phyloP scores from a whole-genome alignment of 1,140 invertebrate genomes.

The Galleria mellonella region DNA sequence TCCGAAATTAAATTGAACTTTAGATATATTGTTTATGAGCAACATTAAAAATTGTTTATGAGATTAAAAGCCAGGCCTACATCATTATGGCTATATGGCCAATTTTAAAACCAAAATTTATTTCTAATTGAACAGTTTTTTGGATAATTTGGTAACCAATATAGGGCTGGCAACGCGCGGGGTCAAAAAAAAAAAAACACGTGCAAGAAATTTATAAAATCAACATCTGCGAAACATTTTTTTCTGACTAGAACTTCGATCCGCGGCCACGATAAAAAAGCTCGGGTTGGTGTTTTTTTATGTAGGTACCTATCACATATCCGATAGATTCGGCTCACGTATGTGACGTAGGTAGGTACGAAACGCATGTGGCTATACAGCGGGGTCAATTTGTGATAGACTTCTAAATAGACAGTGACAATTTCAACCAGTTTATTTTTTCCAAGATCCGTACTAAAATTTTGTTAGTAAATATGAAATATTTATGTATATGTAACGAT shows the following conservation, averaged over 20 bases:
- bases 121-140: constrained; percentile 29
- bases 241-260: constrained; percentile 31
- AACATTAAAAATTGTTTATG: background rate
- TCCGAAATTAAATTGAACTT: too few relatives aligned
- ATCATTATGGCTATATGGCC: constrained; percentile 6
- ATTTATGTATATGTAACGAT: too few relatives aligned
- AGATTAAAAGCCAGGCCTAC: background rate
- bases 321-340: constrained; percentile 35
- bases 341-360: constrained; percentile 11
- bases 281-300: constrained; percentile 45
- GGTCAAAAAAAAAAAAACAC: constrained; percentile 35
- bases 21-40: background rate
- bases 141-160: constrained; percentile 16
- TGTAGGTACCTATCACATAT: constrained; percentile 34
- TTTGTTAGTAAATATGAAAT: too few relatives aligned
- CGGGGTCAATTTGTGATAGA: constrained; percentile 10
- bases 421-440: too few relatives aligned
- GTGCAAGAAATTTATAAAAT: constrained; percentile 61
- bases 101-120: constrained; percentile 26
- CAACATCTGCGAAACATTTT: constrained; percentile 53
- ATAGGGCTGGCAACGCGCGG: constrained; percentile 21
- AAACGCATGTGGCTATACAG: constrained; percentile 13
- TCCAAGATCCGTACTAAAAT: too few relatives aligned
- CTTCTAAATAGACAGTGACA: too few relatives aligned
- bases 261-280: constrained; percentile 39